These are phyloP conservation scores for Luscinia megarhynchos DNA, from an alignment of 2,797 vertebrate species.

Conservation along the genomic window DNA sequence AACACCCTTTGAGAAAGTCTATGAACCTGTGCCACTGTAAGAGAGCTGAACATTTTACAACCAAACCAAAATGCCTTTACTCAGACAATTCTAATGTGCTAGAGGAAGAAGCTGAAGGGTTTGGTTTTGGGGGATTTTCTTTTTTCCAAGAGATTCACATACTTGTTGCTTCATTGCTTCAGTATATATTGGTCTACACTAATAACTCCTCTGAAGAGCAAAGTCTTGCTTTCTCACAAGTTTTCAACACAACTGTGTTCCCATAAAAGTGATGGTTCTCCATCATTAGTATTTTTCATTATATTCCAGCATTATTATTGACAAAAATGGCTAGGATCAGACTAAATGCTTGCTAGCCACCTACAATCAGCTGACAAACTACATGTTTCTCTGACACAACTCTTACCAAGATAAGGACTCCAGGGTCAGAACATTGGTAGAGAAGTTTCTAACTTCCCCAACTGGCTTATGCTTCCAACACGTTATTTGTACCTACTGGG, in stretches of 20 bases:
- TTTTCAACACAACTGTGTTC: not conserved
- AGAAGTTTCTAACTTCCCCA: not conserved
- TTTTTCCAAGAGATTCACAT: not conserved
- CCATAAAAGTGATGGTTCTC: not conserved
- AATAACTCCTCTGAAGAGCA: not conserved
- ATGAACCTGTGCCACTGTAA: not conserved
- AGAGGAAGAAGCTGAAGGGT: too few relatives aligned
- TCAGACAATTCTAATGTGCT: not conserved
- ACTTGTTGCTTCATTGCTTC: not conserved
- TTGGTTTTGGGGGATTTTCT: fast-evolving
- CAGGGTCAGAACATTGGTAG: not conserved
- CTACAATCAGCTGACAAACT: not conserved
- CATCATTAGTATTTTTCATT: not conserved
- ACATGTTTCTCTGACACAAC: not conserved
- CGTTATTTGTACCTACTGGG: not conserved
- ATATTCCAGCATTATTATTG: not conserved
- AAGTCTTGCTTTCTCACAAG: not conserved
- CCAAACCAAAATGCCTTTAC: not conserved
- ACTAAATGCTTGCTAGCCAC: not conserved
- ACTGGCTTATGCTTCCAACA: not conserved
- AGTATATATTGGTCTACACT: not conserved
- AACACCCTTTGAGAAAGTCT: not conserved
- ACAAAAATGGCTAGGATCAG: not conserved
- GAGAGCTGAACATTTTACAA: not conserved
- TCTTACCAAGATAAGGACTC: not conserved